Evolutionary conservation across 2,113 vertebrate genomes (phyloP).

Genomic region (Procavia capensis): DNA sequence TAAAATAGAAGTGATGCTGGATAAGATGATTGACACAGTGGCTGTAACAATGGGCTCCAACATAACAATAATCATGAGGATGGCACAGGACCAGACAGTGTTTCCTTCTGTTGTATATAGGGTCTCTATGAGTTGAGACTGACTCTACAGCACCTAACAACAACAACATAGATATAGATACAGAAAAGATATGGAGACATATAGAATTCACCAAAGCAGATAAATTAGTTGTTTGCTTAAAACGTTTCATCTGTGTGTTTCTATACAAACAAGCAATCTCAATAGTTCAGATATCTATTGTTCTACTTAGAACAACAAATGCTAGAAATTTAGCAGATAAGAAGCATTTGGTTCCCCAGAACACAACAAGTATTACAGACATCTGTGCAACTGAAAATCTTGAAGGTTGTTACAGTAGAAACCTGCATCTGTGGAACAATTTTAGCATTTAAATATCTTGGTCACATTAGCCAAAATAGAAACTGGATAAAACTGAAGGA

Average conservation of each 20-base stretch:
- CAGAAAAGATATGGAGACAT: too few relatives aligned
- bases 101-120: too few relatives aligned
- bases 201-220: neutral
- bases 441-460: conserved; percentile 41
- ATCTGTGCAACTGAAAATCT: neutral
- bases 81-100: too few relatives aligned
- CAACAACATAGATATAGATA: too few relatives aligned
- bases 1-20: too few relatives aligned
- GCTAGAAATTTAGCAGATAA: neutral
- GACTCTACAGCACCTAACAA: too few relatives aligned
- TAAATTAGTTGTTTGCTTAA: neutral
- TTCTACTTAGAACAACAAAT: neutral
- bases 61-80: too few relatives aligned
- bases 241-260: neutral
- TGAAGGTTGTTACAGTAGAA: neutral
- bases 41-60: too few relatives aligned
- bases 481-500: conserved; percentile 44
- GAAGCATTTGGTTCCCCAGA: neutral
- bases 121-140: too few relatives aligned
- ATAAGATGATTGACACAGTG: too few relatives aligned
- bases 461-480: conserved; percentile 56
- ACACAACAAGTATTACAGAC: neutral
- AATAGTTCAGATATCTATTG: neutral
- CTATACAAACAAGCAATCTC: neutral
- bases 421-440: neutral